A percentile compares a stretch with the other conserved stretches of the same genome.
These are phyloP conservation scores for Addax nasomaculatus DNA, from an alignment of 2,113 vertebrate species.

Conservation along the genomic window DNA sequence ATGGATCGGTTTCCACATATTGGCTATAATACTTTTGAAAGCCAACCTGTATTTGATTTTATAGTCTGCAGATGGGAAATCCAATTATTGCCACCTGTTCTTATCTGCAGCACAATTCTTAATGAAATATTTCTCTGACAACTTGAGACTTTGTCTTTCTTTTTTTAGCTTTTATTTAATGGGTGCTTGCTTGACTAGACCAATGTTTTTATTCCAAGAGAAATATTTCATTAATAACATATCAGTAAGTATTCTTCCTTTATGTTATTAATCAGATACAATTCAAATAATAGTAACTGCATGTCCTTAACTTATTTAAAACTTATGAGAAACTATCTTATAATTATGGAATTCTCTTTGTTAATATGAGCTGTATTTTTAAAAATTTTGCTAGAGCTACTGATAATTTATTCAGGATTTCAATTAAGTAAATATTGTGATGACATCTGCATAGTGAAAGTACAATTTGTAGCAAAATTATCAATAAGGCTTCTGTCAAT, in stretches of 20 bases:
- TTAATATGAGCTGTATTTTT: neutral
- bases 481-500: neutral
- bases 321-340: neutral
- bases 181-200: neutral
- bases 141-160: neutral
- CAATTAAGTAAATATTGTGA: neutral
- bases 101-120: conserved; percentile 22
- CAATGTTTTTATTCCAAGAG: conserved; percentile 16
- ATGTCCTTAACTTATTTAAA: neutral
- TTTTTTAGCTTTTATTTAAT: neutral
- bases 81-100: conserved; percentile 58
- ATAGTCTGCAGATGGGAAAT: conserved; percentile 62
- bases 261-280: neutral
- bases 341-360: neutral
- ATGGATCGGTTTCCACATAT: conserved; percentile 41
- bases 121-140: conserved; percentile 39
- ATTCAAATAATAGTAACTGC: neutral
- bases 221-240: conserved; percentile 5
- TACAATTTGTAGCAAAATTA: neutral
- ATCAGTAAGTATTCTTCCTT: neutral
- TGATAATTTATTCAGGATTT: neutral
- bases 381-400: neutral
- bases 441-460: neutral
- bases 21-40: conserved; percentile 43
- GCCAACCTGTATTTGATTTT: conserved; percentile 56